Evolutionary conservation across 2,888 invertebrate genomes (phyloP).

Genomic region (Myopa testacea): DNA sequence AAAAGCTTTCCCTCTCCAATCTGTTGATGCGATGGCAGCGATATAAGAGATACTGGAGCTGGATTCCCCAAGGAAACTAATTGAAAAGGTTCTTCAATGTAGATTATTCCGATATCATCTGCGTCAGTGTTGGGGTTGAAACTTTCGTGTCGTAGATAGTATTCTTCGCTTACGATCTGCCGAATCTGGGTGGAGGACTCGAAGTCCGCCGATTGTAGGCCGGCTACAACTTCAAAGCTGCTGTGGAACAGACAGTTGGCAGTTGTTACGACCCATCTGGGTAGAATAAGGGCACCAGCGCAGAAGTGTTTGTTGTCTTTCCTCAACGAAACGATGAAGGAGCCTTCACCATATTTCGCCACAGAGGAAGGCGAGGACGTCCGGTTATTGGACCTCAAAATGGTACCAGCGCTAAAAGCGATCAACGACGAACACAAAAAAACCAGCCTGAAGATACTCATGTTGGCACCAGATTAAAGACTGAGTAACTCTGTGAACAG

Average conservation of each 20-base stretch:
- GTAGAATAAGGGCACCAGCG: not conserved
- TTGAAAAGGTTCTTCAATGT: conserved; percentile 1
- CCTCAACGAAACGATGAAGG: not conserved
- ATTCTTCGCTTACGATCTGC: not conserved
- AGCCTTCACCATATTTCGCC: not conserved
- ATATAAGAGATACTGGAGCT: not conserved
- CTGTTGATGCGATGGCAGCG: not conserved
- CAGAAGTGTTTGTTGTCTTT: not conserved
- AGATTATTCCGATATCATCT: not conserved
- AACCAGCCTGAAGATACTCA: too few species aligned
- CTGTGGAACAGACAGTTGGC: not conserved
- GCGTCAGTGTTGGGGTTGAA: not conserved
- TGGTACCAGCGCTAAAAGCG: too few species aligned
- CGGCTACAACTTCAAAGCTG: not conserved
- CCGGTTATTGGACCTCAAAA: too few species aligned
- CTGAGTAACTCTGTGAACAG: too few species aligned
- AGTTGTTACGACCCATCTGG: not conserved
- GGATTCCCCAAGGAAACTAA: not conserved
- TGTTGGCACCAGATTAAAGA: too few species aligned
- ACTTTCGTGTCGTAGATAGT: not conserved
- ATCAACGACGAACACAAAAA: too few species aligned
- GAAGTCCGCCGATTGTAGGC: not conserved
- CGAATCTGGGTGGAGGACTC: not conserved
- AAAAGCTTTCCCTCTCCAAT: not conserved
- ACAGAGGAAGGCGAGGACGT: not conserved